Evolutionary conservation across 1,140 invertebrate species (phyloP).

Genomic region (Hypothenemus hampei): DNA sequence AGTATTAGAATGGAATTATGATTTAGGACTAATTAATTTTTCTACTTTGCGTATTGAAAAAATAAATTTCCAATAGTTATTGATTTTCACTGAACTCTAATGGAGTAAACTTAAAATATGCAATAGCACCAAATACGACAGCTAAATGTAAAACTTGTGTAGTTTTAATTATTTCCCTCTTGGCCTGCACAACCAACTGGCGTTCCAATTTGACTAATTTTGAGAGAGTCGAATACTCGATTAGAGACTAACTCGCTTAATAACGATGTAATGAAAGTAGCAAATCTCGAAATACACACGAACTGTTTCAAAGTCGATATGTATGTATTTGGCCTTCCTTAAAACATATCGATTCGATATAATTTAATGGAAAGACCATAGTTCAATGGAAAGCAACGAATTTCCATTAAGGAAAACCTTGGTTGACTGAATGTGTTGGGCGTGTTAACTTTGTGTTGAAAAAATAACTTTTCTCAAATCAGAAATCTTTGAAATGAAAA

Average conservation of each 20-base stretch:
- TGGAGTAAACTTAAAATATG: too few species aligned
- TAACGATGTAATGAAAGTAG: slow-evolving; percentile 1
- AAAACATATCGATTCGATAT: not conserved
- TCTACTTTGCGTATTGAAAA: too few species aligned
- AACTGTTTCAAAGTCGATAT: not conserved
- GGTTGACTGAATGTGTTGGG: not conserved
- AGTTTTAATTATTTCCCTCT: slow-evolving; percentile 7
- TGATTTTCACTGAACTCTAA: too few species aligned
- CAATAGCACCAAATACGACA: too few species aligned
- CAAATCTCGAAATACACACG: not conserved
- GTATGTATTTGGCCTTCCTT: not conserved
- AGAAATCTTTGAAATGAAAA: slow-evolving; percentile 18
- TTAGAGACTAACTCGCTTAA: slow-evolving; percentile 6
- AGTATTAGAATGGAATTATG: too few species aligned
- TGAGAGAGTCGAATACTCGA: slow-evolving; percentile 3
- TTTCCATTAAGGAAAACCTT: not conserved
- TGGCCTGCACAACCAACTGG: not conserved
- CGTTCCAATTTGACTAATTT: slow-evolving; percentile 12
- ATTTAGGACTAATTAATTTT: too few species aligned
- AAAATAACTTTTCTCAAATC: slow-evolving; percentile 4
- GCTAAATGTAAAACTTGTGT: slow-evolving; percentile 6
- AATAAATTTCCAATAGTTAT: too few species aligned
- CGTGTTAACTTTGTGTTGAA: not conserved
- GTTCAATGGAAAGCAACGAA: not conserved
- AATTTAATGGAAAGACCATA: not conserved